Evolutionary conservation across 2,888 invertebrate genomes (phyloP).

Genomic region (Troides aeacus): DNA sequence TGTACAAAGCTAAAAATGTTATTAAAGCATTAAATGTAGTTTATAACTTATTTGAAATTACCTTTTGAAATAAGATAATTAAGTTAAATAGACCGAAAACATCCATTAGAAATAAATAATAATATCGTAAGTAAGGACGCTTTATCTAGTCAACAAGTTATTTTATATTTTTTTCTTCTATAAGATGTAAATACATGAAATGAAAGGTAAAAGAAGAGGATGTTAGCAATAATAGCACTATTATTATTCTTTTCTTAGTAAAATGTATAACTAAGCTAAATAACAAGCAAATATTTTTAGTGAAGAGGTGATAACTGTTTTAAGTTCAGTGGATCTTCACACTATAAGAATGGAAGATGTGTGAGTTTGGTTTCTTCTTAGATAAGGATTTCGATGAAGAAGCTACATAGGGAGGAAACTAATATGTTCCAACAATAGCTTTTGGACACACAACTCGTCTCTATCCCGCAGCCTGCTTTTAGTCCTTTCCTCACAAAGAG

Average conservation of each 20-base stretch:
- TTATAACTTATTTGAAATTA: background rate
- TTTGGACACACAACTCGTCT: no score
- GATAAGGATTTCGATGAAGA: no score
- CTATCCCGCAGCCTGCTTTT: no score
- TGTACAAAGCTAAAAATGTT: constrained; percentile 8
- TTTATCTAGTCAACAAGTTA: constrained; percentile 21
- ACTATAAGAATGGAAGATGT: no score
- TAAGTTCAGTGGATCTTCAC: no score
- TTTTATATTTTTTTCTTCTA: background rate
- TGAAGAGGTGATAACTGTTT: background rate
- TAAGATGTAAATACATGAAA: background rate
- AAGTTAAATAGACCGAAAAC: background rate
- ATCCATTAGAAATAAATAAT: background rate
- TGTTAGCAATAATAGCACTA: background rate
- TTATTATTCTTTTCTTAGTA: background rate
- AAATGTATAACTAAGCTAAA: background rate
- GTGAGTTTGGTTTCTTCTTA: no score
- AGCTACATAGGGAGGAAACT: no score
- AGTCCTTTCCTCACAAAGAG: background rate
- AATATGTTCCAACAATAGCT: no score
- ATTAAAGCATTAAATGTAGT: background rate
- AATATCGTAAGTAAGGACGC: background rate
- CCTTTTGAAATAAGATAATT: background rate
- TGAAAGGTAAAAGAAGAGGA: background rate
- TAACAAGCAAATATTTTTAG: background rate